A percentile compares a stretch with the other conserved stretches of the same genome.
phyloP scores from a whole-genome alignment of 92 coral and sea anemone genomes.

The Phymanthus crucifer region DNA sequence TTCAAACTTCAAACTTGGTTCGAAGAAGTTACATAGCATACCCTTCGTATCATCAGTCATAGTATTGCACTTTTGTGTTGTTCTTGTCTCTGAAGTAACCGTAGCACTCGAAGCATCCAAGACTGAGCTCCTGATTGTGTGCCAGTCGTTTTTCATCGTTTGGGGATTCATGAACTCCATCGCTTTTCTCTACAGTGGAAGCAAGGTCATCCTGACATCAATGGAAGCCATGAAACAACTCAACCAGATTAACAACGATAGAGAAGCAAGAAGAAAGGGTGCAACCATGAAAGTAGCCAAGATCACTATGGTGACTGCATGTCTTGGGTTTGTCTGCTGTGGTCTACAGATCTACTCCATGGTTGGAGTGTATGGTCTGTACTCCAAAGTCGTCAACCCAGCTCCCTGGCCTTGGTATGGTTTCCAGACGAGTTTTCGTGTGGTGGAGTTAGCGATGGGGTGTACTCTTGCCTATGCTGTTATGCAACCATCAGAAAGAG shows the following conservation, averaged over 20 bases:
- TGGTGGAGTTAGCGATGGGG: conserved; percentile 82
- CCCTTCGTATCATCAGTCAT: conserved; percentile 64
- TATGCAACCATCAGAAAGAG: conserved; percentile 47
- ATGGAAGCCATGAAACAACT: conserved; percentile 30
- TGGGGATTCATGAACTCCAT: conserved; percentile 73
- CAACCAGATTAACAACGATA: conserved; percentile 15
- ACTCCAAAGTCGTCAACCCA: conserved; percentile 59
- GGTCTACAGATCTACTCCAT: conserved; percentile 77
- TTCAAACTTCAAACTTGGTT: conserved; percentile 61
- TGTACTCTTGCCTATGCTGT: conserved; percentile 78
- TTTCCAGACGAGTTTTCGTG: conserved; percentile 76
- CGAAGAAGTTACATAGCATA: conserved; percentile 56
- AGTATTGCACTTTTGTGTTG: conserved; percentile 61
- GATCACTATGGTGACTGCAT: conserved; percentile 68
- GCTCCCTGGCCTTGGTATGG: conserved; percentile 94
- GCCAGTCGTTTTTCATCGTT: conserved; percentile 81
- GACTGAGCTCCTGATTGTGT: conserved; percentile 70
- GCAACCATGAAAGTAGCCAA: conserved; percentile 36
- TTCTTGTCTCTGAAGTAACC: conserved; percentile 62
- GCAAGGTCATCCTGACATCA: conserved; percentile 43
- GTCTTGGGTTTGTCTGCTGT: conserved; percentile 67
- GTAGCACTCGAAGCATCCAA: conserved; percentile 55
- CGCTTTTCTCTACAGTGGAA: conserved; percentile 87
- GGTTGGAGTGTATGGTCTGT: conserved; percentile 81
- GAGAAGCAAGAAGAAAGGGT: conserved; percentile 5